Conservation (phyloP, 2,113 vertebrate genomes). For the Labeo catla region DNA sequence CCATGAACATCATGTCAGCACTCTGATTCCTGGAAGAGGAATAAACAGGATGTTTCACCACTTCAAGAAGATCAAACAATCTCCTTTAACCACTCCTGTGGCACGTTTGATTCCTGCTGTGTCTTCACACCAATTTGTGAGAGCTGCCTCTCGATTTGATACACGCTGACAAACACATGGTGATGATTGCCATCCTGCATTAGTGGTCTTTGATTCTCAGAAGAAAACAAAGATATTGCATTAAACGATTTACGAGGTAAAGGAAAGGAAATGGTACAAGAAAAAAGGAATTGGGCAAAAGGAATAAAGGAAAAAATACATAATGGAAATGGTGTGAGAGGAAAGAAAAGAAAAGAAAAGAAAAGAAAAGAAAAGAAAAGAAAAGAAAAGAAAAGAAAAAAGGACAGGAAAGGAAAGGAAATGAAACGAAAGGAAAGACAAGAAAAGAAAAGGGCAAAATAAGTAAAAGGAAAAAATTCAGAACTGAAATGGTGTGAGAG, state of each 20-base stretch:
- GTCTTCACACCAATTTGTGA: not conserved
- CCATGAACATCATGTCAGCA: not conserved
- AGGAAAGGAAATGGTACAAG: not conserved
- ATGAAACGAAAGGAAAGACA: not conserved
- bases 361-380: not conserved
- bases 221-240: not conserved
- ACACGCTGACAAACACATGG: not conserved
- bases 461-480: not conserved
- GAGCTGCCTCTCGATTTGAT: not conserved
- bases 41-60: constrained; percentile 29
- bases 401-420: no score
- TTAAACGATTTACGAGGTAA: no score
- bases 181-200: not conserved
- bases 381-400: not conserved
- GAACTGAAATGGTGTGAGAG: not conserved
- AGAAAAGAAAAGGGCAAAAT: not conserved
- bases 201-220: not conserved
- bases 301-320: not conserved
- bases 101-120: not conserved
- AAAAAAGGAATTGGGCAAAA: not conserved
- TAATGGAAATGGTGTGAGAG: not conserved
- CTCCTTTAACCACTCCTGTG: not conserved
- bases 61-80: constrained; percentile 1
- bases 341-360: not conserved
- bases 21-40: not conserved